Evolutionary conservation across 2,888 invertebrate species (phyloP).

Genomic region (Protodeltote pygarga): DNA sequence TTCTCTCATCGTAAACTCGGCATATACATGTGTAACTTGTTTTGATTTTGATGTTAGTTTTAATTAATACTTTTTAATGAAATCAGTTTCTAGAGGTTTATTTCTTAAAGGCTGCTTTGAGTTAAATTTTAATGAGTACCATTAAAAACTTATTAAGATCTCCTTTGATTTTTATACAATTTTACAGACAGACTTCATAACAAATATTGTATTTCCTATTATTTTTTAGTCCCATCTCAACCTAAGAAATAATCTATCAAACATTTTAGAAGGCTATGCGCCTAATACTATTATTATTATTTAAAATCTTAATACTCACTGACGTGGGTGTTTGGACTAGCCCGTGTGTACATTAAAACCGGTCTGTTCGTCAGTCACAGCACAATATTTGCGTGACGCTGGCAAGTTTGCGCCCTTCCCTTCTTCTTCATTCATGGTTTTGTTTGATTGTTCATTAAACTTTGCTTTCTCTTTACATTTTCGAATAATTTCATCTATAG

Average conservation of each 20-base stretch:
- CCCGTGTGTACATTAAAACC: conserved; percentile 70
- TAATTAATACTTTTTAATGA: not conserved
- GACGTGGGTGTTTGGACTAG: conserved; percentile 60
- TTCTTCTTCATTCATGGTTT: conserved; percentile 66
- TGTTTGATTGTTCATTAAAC: conserved; percentile 32
- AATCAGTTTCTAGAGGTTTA: not conserved
- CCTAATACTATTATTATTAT: conserved; percentile 47
- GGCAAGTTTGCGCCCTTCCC: conserved; percentile 60
- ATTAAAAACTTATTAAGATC: conserved; percentile 2
- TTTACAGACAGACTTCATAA: conserved; percentile 5
- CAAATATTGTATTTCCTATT: conserved; percentile 4
- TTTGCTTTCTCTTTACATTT: conserved; percentile 46
- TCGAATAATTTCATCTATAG: not conserved
- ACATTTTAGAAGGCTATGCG: conserved; percentile 20
- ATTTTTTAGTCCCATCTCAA: conserved; percentile 18
- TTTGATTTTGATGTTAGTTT: conserved; percentile 1
- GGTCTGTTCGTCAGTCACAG: conserved; percentile 69
- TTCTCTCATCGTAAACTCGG: conserved; percentile 21
- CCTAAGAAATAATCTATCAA: conserved; percentile 33
- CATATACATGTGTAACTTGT: conserved; percentile 3
- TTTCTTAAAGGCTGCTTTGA: not conserved
- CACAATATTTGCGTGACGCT: conserved; percentile 75
- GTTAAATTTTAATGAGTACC: no score
- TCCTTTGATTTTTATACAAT: conserved; percentile 10
- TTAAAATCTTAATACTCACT: conserved; percentile 49